Conservation (phyloP, 2,888 invertebrate species). For the Ptilodon capucinus region DNA sequence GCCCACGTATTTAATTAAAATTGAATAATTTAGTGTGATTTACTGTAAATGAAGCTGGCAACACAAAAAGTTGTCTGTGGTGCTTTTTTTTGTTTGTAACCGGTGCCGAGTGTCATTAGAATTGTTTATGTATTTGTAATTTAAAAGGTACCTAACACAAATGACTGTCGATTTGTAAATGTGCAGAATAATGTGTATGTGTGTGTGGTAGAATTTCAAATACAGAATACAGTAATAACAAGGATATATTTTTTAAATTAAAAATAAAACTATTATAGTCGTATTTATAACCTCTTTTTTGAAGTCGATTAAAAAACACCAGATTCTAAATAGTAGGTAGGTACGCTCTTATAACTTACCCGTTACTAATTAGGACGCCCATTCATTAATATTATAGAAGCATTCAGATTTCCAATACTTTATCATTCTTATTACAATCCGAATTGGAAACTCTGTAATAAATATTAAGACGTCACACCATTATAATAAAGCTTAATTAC, state of each 20-base stretch:
- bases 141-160: neutral
- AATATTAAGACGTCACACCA: neutral
- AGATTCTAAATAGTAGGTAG: too few relatives aligned
- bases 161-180: neutral
- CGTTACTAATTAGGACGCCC: neutral
- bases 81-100: slow-evolving; percentile 6
- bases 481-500: neutral
- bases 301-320: too few relatives aligned
- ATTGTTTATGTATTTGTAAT: slow-evolving; percentile 10
- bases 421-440: neutral
- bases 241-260: too few relatives aligned
- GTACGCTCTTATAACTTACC: too few relatives aligned
- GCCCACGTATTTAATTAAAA: slow-evolving; percentile 57
- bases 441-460: neutral
- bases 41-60: slow-evolving; percentile 52
- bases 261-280: too few relatives aligned
- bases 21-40: slow-evolving; percentile 60
- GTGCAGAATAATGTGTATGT: too few relatives aligned
- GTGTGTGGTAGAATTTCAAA: too few relatives aligned
- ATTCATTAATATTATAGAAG: neutral
- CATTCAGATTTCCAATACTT: neutral
- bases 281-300: too few relatives aligned
- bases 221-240: too few relatives aligned
- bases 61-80: slow-evolving; percentile 22
- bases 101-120: slow-evolving; percentile 9